Evolutionary conservation across 2,888 invertebrate genomes (phyloP), one percentile per base, ranked within the genome.

Genomic region (Diarsia mendica): DNA sequence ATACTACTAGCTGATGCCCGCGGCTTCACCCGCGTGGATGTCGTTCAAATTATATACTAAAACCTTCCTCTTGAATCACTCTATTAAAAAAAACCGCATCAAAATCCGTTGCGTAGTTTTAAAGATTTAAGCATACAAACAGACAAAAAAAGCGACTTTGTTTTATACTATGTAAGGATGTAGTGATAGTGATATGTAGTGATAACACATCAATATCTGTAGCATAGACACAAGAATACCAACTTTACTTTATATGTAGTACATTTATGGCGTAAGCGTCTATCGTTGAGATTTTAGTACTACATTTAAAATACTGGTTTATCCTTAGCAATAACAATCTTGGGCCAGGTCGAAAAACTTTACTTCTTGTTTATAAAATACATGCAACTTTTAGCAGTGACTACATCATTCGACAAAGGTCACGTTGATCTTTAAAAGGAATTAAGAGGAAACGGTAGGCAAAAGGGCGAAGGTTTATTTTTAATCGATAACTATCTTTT

Each of bases 321-420:
- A 48, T 49, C 28, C 13, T 55, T 48, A 44, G 44, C 39, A 53
- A 23, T 68, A 66, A 68, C 48, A 61, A 53, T 71, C 51, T 69
- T 85, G 77, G 49, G 49, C 71, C 68, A 69, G 75, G 84, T 84
- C 84, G 64, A 65, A 75, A 77, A 39, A 51, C 82, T 49, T n/a
- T 13, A 55, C 23, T 58, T 55, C 64, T 72, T 39, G 18, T 71
- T 67, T 49, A 79, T 33, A 55, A 79, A 77, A 55, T 53, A 10
- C 49, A 23, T 51, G 60, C 60, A 77, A 15, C 18, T 58, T 67
- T 80, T 66, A 44, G 33, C 72, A 48, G 61, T 72, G 78, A 77
- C 68, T 18, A 15, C 55, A 80, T 64, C 44, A 13, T 28, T 28
- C 3, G 11, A 13, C 3, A 46, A 79, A 79, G 72, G 64, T 72